phyloP scores from a whole-genome alignment of 2,888 invertebrate species.

The Epinotia brunnichana region DNA sequence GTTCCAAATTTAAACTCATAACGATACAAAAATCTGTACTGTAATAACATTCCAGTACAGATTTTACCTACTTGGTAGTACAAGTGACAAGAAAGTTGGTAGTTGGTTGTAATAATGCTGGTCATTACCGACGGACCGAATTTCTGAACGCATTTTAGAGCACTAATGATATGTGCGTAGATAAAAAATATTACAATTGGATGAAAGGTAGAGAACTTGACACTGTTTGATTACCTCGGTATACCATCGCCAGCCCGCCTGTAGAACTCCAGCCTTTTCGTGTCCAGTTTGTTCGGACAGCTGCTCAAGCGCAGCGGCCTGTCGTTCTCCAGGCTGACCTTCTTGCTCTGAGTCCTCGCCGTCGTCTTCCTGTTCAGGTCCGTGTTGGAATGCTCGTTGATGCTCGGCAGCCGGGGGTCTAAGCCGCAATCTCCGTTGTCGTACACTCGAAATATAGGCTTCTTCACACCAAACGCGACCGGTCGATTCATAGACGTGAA shows the following conservation, averaged over 20 bases:
- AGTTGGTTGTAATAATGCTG: no score
- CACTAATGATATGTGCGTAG: constrained; percentile 13
- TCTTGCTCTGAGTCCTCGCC: constrained; percentile 54
- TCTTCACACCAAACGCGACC: constrained; percentile 50
- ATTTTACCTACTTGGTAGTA: no score
- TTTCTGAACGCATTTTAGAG: no score
- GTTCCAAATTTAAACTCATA: no score
- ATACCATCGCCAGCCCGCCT: constrained; percentile 68
- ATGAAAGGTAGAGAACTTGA: not conserved
- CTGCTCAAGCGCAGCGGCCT: constrained; percentile 55
- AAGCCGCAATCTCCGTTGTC: constrained; percentile 68
- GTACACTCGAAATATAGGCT: constrained; percentile 59
- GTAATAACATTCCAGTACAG: no score
- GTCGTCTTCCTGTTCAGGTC: constrained; percentile 53
- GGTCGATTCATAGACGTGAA: constrained; percentile 45
- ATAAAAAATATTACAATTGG: not conserved
- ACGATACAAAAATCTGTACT: no score
- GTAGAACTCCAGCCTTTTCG: constrained; percentile 65
- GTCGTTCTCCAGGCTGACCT: constrained; percentile 53
- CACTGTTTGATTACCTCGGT: constrained; percentile 58
- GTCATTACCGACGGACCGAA: no score
- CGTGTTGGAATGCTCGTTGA: constrained; percentile 72
- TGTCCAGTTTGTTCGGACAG: constrained; percentile 61
- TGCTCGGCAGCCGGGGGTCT: constrained; percentile 68
- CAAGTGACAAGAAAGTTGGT: no score